phyloP scores from a whole-genome alignment of 2,113 vertebrate species.

The Cyanoramphus novaezelandiae region DNA sequence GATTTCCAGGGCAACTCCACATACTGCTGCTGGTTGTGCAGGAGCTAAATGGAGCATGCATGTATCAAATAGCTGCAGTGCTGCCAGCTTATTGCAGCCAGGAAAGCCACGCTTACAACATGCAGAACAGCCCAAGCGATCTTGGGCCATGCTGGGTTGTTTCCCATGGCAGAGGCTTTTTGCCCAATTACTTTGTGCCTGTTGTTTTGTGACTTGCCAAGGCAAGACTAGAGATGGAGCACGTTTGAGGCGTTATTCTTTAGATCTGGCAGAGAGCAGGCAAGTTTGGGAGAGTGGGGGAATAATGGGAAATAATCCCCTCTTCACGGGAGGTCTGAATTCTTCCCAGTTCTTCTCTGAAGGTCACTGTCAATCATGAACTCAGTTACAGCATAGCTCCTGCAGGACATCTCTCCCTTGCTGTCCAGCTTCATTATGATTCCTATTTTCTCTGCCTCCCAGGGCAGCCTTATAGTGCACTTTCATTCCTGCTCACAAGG shows the following conservation, averaged over 20 bases:
- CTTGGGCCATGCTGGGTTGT: background rate
- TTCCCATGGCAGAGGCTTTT: background rate
- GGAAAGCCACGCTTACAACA: rapidly evolving
- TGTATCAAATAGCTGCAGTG: background rate
- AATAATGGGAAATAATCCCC: background rate
- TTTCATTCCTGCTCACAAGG: background rate
- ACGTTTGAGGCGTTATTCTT: background rate
- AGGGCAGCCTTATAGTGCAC: background rate
- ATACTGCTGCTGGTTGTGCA: background rate
- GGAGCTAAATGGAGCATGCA: background rate
- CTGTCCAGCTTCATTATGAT: background rate
- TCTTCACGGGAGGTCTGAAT: background rate
- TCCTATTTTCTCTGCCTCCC: background rate
- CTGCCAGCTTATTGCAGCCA: background rate
- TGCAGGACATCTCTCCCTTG: background rate
- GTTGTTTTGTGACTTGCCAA: background rate
- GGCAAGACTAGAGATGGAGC: background rate
- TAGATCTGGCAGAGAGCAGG: background rate
- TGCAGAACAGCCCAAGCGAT: background rate
- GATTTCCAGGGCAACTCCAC: background rate
- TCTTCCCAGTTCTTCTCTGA: background rate
- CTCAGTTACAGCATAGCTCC: background rate
- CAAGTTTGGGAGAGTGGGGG: background rate
- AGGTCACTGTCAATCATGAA: background rate
- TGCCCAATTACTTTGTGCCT: background rate